A percentile compares a stretch with the other conserved stretches of the same genome.
These are phyloP conservation scores for Scortum barcoo DNA, from an alignment of 2,113 vertebrate genomes.

Conservation along the genomic window DNA sequence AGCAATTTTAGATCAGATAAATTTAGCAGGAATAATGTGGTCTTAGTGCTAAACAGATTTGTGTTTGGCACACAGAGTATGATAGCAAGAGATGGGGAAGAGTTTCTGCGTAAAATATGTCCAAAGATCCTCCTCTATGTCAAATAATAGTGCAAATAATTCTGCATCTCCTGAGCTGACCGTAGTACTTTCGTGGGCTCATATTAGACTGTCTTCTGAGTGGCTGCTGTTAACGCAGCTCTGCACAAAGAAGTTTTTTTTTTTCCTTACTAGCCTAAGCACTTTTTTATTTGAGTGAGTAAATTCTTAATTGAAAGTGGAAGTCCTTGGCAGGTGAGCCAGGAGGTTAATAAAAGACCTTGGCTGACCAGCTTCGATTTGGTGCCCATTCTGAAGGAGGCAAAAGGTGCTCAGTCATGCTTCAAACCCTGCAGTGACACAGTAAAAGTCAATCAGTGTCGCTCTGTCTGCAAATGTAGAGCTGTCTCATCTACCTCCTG, in stretches of 20 bases:
- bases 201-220: neutral
- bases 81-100: constrained; percentile 16
- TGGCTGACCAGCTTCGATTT: constrained; percentile 46
- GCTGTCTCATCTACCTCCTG: constrained; percentile 15
- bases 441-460: constrained; percentile 32
- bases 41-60: constrained; percentile 37
- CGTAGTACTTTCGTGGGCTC: neutral
- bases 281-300: constrained; percentile 44
- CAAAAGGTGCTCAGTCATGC: constrained; percentile 65
- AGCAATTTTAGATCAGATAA: constrained; percentile 49
- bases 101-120: constrained; percentile 12
- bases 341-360: constrained; percentile 46
- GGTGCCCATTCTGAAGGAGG: constrained; percentile 19
- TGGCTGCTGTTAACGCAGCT: neutral
- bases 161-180: neutral
- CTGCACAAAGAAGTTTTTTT: constrained; percentile 18
- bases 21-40: constrained; percentile 11
- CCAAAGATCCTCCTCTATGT: constrained; percentile 13
- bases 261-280: constrained; percentile 1
- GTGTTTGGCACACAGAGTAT: constrained; percentile 7
- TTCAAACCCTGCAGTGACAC: constrained; percentile 56
- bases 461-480: constrained; percentile 28
- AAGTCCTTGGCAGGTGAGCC: constrained; percentile 45
- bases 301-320: constrained; percentile 37
- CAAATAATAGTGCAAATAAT: neutral